phyloP scores from a whole-genome alignment of 2,888 invertebrate species.

The Marasmarcha lunaedactyla region DNA sequence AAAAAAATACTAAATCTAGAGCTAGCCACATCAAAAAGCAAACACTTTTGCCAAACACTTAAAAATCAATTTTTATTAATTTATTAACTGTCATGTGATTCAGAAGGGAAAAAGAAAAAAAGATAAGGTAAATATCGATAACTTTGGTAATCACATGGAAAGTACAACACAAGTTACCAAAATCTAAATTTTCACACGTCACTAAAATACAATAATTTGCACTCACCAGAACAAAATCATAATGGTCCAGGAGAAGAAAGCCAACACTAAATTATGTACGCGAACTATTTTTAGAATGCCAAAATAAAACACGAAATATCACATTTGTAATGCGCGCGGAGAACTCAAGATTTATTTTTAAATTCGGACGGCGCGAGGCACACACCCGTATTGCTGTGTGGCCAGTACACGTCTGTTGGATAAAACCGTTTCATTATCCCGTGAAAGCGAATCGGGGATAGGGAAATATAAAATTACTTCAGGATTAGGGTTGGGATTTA shows the following conservation, averaged over 20 bases:
- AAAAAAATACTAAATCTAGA: too few species aligned
- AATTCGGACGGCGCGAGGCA: not conserved
- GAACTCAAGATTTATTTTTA: not conserved
- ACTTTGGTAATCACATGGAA: too few species aligned
- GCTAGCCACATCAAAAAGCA: too few species aligned
- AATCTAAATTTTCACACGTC: not conserved
- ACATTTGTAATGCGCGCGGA: not conserved
- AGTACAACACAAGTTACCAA: not conserved
- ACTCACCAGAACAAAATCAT: slow-evolving; percentile 1
- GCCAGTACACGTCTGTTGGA: not conserved
- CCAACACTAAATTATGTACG: not conserved
- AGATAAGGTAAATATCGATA: not conserved
- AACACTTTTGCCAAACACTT: too few species aligned
- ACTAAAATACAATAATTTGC: not conserved
- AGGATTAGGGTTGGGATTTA: not conserved
- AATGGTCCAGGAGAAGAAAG: not conserved
- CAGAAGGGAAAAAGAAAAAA: too few species aligned
- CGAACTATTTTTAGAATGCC: not conserved
- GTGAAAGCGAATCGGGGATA: not conserved
- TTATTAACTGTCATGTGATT: too few species aligned
- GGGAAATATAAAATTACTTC: slow-evolving; percentile 1
- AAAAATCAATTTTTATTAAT: too few species aligned
- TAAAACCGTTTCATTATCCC: not conserved
- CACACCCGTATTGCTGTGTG: not conserved
- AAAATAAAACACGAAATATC: not conserved